Conservation (phyloP, 2,888 invertebrate species). For the Pardosa pseudoannulata region DNA sequence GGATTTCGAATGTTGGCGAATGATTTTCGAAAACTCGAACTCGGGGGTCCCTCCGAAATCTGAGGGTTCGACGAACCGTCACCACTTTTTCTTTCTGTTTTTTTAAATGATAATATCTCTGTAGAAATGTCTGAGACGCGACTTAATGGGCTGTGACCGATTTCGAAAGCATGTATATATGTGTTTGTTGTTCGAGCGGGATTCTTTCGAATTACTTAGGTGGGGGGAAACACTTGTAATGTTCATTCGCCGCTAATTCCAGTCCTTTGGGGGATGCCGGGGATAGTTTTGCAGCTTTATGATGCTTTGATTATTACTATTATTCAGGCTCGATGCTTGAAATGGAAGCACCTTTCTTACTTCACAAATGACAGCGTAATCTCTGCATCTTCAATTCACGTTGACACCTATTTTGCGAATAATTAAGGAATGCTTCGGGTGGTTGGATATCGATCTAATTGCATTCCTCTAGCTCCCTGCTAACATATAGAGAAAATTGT, state of each 20-base stretch:
- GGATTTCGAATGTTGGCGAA: too few species aligned
- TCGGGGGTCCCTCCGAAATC: not conserved
- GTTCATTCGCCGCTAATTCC: not conserved
- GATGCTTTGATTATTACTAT: too few species aligned
- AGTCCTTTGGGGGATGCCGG: not conserved
- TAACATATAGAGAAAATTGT: too few species aligned
- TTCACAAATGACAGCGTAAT: too few species aligned
- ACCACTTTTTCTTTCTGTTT: constrained; percentile 30
- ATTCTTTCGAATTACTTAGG: not conserved
- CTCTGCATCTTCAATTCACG: too few species aligned
- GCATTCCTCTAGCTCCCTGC: too few species aligned
- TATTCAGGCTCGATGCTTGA: too few species aligned
- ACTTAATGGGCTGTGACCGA: constrained; percentile 41
- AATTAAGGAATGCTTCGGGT: too few species aligned
- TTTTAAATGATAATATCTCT: constrained; percentile 39
- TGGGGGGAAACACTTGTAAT: too few species aligned
- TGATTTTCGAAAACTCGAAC: not conserved
- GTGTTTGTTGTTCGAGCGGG: not conserved
- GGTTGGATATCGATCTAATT: too few species aligned
- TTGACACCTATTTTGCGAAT: too few species aligned
- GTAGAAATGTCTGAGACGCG: constrained; percentile 4
- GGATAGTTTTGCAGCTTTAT: not conserved
- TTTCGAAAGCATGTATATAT: not conserved
- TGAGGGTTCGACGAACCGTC: constrained; percentile 29
- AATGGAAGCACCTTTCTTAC: too few species aligned